phyloP scores from a whole-genome alignment of 2,113 vertebrate genomes.

The Eudyptes chrysolophus region DNA sequence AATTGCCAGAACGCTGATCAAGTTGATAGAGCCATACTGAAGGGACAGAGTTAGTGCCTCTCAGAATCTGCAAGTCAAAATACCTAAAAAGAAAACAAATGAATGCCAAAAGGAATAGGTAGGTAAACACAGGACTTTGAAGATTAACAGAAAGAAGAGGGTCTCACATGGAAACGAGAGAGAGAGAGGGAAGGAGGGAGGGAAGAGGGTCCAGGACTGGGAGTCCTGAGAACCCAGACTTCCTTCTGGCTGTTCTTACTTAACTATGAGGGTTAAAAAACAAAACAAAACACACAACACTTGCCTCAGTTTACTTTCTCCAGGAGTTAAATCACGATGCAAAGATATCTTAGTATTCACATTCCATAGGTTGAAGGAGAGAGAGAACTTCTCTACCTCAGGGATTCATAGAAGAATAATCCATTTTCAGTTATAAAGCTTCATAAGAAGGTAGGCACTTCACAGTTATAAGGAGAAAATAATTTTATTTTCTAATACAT shows the following conservation, averaged over 20 bases:
- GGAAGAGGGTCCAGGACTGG: fast-evolving
- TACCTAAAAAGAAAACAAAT: not conserved
- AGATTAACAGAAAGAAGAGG: not conserved
- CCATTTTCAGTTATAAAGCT: not conserved
- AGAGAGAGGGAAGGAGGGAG: not conserved
- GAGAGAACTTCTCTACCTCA: not conserved
- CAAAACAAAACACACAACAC: fast-evolving
- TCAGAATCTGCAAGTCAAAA: not conserved
- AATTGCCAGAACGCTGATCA: not conserved
- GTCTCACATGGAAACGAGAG: not conserved
- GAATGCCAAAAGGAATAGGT: not conserved
- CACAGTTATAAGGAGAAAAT: not conserved
- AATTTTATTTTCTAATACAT: not conserved
- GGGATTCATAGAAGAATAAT: not conserved
- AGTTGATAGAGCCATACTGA: not conserved
- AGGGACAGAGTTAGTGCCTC: not conserved
- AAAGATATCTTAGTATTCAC: not conserved
- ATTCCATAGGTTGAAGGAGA: not conserved
- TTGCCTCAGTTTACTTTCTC: not conserved
- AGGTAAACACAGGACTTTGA: not conserved
- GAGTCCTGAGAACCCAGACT: not conserved
- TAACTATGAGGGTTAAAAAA: not conserved
- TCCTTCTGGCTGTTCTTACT: not conserved
- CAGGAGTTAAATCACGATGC: not conserved
- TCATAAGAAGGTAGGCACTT: not conserved